Evolutionary conservation across 2,113 vertebrate genomes (phyloP), one percentile per base, ranked within the genome.

Genomic region (Plecturocebus donacophilus): DNA sequence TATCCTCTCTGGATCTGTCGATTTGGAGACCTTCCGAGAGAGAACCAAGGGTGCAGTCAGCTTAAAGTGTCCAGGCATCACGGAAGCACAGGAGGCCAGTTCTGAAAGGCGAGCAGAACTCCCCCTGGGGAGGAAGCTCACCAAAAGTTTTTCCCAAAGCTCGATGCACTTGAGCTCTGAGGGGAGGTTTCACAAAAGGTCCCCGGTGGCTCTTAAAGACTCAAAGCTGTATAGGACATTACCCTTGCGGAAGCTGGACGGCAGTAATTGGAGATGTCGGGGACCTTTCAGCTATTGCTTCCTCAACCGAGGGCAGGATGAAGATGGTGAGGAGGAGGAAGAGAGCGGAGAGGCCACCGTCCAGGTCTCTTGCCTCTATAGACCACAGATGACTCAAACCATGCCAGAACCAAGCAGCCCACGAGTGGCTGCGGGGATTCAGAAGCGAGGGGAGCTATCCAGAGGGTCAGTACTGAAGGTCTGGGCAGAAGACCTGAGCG

Each of bases 261-360:
- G 97, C 76, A 99, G 98, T 82, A 88, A 98, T 68, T 99, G 99
- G 99, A 99, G 98, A 98, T 99, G 99, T 94, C 99, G 90, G 30
- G 98, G 99, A 19, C 99, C 99, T 47, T 99, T 99, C 91, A 99
- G 99, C 98, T 99, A 99, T 97, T 99, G 99, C 98, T 99, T 99
- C 97, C 98, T 99, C 80, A 99, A 98, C 95, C 99, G 97, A 97
- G 99, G 98, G 91, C 98, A 98, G 80, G 99, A 99, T 0, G 99
- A 99, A 32, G 99, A 99, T 40, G 98, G 98, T 1, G 99, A 99
- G 66, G 99, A 99, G 77, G 99, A 99, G 7, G 97, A 83, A 95
- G 98, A 98, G 25, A 97, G 97, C 66, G 95, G 73, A 95, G 97
- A 97, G 86, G 95, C 97, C 75, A 90, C 83, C 38, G 90, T 61